These are phyloP conservation scores for Monoplex corrugatus DNA, from an alignment of 2,888 invertebrate genomes.

Conservation along the genomic window DNA sequence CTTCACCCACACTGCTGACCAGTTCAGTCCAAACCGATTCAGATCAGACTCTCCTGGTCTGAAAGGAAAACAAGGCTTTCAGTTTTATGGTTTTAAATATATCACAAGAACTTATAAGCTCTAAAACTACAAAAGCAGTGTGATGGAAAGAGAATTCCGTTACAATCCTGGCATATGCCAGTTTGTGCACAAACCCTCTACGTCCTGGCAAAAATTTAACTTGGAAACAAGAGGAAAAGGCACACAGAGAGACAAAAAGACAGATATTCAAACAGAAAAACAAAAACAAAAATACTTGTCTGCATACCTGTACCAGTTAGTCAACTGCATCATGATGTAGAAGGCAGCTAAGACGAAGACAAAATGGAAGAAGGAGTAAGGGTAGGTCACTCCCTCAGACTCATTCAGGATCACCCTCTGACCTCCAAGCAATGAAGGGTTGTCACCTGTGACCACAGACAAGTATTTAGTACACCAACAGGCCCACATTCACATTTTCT, in stretches of 20 bases:
- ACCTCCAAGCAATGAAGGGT: constrained; percentile 71
- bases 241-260: too few relatives aligned
- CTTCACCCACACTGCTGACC: constrained; percentile 83
- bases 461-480: background rate
- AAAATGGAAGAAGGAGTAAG: constrained; percentile 83
- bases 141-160: too few relatives aligned
- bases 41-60: constrained; percentile 81
- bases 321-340: constrained; percentile 83
- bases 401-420: constrained; percentile 81
- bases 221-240: too few relatives aligned
- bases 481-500: too few relatives aligned
- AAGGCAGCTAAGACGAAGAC: constrained; percentile 81
- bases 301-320: constrained; percentile 82
- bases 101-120: too few relatives aligned
- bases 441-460: constrained; percentile 65
- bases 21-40: constrained; percentile 81
- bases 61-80: constrained; percentile 51
- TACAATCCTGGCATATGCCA: too few relatives aligned
- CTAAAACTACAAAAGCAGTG: too few relatives aligned
- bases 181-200: too few relatives aligned
- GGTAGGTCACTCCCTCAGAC: constrained; percentile 80
- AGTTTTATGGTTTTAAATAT: too few relatives aligned
- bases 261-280: too few relatives aligned
- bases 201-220: too few relatives aligned
- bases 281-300: too few relatives aligned